phyloP scores from a whole-genome alignment of 2,113 vertebrate genomes.

The crab-eating macaque (Macaca fascicularis) region DNA sequence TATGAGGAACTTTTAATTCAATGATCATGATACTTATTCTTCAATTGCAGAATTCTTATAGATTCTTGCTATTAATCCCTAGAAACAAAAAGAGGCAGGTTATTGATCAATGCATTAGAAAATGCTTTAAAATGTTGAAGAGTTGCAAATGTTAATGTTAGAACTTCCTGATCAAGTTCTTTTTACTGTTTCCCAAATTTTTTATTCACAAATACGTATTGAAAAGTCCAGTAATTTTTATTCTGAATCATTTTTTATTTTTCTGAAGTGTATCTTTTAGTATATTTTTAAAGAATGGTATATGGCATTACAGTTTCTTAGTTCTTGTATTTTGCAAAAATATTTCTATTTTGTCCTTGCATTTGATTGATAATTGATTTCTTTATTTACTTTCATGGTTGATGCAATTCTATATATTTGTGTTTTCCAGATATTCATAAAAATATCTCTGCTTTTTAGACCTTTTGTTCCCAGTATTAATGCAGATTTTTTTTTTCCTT shows the following conservation, averaged over 20 bases:
- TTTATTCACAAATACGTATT: not conserved
- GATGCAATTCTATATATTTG: not conserved
- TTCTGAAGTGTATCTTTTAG: not conserved
- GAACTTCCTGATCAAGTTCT: not conserved
- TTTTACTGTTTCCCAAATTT: not conserved
- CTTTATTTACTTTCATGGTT: not conserved
- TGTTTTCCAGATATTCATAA: not conserved
- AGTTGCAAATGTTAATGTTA: not conserved
- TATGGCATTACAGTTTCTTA: not conserved
- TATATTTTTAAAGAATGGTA: not conserved
- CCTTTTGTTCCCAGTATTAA: too few species aligned
- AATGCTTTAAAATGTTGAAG: not conserved
- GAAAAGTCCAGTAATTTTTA: not conserved
- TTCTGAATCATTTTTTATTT: not conserved
- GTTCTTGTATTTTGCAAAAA: not conserved
- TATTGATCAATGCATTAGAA: not conserved
- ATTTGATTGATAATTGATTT: not conserved
- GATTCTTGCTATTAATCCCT: not conserved
- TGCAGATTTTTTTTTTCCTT: not conserved
- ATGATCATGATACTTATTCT: not conserved
- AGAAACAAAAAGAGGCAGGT: not conserved
- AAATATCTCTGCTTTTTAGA: not conserved
- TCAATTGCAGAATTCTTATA: not conserved
- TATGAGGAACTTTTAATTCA: not conserved
- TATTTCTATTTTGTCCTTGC: not conserved